Evolutionary conservation across 2,113 vertebrate species (phyloP), one percentile per base, ranked within the genome.

Genomic region (Rhinolophus ferrumequinum): DNA sequence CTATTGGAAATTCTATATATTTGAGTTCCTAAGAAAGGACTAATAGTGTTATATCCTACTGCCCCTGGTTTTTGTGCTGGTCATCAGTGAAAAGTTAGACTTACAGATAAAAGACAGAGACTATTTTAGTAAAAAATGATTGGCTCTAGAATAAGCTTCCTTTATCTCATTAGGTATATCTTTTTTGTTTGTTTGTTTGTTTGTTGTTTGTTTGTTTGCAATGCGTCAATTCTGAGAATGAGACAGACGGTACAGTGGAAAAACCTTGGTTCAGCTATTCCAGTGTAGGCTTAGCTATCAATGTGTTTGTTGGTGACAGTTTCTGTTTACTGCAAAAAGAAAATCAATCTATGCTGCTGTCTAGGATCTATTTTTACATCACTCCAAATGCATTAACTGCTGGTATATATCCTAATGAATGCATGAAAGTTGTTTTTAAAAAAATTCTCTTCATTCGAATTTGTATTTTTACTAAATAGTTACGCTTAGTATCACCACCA

Each of bases 261-360:
- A 79, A 96, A 87, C 64, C 1, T 67, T 64, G 47, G 15, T 85
- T 93, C 66, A 95, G n/a, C 21, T 92, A 76, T 92, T 70, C 5
- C 15, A 18, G 18, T 83, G 2, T 44, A 75, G 21, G 24, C 47
- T 88, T 94, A 67, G 38, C 26, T 95, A 88, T 76, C 28, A 88
- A 44, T 16, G 4, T 75, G 33, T 91, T 96, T 96, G 35, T 69
- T 96, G 8, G 21, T 73, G 30, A 92, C 35, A 84, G 66, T 84
- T 97, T 94, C 44, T 94, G 28, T 84, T 92, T 93, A 92, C 52
- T 83, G 47, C 14, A 70, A 66, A 96, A 95, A 85, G 33, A 94
- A 96, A 83, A 93, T 75, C 44, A 90, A 91, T 66, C 28, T 91
- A 80, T 92, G 38, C 0, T 94, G 18, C 35, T 88, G 7, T 69